Base-by-base conservation (phyloP, 2,797 vertebrate genomes). In the Spinibarbus caldwelli region DNA sequence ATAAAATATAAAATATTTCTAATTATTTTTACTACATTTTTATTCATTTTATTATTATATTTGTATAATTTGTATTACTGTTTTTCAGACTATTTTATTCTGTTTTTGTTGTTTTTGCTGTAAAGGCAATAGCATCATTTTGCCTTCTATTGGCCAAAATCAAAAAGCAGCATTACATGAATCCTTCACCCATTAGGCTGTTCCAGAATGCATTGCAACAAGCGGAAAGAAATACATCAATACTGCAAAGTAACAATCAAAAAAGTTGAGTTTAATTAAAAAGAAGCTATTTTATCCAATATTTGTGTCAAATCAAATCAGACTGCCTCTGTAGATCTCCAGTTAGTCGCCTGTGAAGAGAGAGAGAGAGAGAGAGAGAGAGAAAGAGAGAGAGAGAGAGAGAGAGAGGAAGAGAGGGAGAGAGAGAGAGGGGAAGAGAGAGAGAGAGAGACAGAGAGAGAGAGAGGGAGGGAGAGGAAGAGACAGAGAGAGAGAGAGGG, bases 321-420 rank as follows among this genome's bases (percentile, higher is more conserved):
- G 12, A n/a, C 67, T 36, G 31, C 31, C 64, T 21, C 19, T 67
- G 10, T 36, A 34, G 59, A 64, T 15, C 26, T 31, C 14, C 14
- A n/a, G n/a, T n/a, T n/a, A n/a, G n/a, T n/a, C n/a, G n/a, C n/a
- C 29, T 17, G 31, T 31, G 2, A 31, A 57, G 17, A 2, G 17
- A 62, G 9, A 29, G 67, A 57, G 70, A 67, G 59, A 71, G 75
- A 77, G 73, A 80, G 41, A 80, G 77, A 64, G 66, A 88, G n/a
- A n/a, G n/a, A n/a, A n/a, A n/a, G n/a, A n/a, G n/a, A n/a, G n/a
- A n/a, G n/a, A n/a, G n/a, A n/a, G n/a, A n/a, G n/a, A n/a, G n/a
- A n/a, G n/a, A n/a, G n/a, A n/a, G n/a, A n/a, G n/a, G n/a, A n/a
- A n/a, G n/a, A n/a, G n/a, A n/a, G n/a, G n/a, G n/a, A n/a, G n/a